These are phyloP conservation scores for Akabosia matsudoensis DNA, from an alignment of 1,140 invertebrate species.

Conservation along the genomic window DNA sequence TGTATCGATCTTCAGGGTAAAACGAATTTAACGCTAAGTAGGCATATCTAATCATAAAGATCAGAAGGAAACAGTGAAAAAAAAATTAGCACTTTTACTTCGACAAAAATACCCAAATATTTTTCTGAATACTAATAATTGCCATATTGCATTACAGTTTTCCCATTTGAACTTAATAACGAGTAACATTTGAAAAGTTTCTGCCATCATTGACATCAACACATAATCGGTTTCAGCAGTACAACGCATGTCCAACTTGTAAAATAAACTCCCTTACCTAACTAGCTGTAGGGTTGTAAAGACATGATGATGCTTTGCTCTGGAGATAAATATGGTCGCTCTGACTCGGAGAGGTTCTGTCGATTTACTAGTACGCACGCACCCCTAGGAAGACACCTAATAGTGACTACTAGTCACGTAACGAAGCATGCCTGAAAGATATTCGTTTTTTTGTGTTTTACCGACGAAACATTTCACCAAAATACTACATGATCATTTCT, in stretches of 20 bases:
- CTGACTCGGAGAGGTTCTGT: neutral
- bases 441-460: neutral
- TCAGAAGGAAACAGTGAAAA: neutral
- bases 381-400: neutral
- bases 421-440: neutral
- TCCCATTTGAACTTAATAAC: too few relatives aligned
- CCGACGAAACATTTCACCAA: neutral
- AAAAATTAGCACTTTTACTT: too few relatives aligned
- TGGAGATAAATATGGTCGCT: neutral
- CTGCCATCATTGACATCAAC: neutral
- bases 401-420: neutral
- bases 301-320: neutral
- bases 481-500: too few relatives aligned
- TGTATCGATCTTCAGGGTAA: neutral
- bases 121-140: too few relatives aligned
- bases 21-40: neutral
- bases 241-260: constrained; percentile 1
- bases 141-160: too few relatives aligned
- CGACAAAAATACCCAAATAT: too few relatives aligned
- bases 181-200: too few relatives aligned
- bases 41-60: neutral
- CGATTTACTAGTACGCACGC: constrained; percentile 7
- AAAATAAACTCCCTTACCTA: neutral
- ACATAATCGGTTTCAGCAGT: neutral
- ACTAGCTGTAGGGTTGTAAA: neutral